Evolutionary conservation across 2,113 vertebrate genomes (phyloP).

Genomic region (Egretta garzetta): DNA sequence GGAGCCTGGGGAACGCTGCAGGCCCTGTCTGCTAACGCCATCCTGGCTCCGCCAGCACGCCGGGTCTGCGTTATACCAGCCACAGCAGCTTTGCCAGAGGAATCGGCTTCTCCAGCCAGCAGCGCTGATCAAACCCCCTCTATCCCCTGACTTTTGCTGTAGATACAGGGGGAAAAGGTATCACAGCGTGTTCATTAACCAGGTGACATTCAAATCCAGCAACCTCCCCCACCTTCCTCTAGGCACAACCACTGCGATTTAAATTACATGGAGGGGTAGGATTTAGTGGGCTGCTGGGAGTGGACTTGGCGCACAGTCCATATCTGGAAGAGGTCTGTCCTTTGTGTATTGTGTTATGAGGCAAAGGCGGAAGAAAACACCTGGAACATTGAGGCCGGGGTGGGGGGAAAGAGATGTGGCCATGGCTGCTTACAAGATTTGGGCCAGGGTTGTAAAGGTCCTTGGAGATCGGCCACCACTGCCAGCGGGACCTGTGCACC

Average conservation of each 20-base stretch:
- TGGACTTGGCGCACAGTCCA: background rate
- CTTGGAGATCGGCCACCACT: background rate
- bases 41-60: background rate
- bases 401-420: background rate
- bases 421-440: background rate
- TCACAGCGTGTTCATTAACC: background rate
- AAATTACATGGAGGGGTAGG: conserved; percentile 10
- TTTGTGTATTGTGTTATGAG: conserved; percentile 36
- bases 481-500: background rate
- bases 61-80: background rate
- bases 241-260: background rate
- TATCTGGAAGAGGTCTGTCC: conserved; percentile 43
- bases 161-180: background rate
- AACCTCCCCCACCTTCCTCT: background rate
- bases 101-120: background rate
- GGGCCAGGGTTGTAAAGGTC: background rate
- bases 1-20: background rate
- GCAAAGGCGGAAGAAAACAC: conserved; percentile 54
- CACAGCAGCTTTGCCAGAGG: background rate
- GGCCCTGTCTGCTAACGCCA: background rate
- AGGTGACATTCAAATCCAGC: background rate
- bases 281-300: conserved; percentile 62
- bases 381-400: background rate
- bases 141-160: background rate
- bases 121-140: background rate